phyloP scores from a whole-genome alignment of 2,888 invertebrate genomes.

The Rutpela maculata region DNA sequence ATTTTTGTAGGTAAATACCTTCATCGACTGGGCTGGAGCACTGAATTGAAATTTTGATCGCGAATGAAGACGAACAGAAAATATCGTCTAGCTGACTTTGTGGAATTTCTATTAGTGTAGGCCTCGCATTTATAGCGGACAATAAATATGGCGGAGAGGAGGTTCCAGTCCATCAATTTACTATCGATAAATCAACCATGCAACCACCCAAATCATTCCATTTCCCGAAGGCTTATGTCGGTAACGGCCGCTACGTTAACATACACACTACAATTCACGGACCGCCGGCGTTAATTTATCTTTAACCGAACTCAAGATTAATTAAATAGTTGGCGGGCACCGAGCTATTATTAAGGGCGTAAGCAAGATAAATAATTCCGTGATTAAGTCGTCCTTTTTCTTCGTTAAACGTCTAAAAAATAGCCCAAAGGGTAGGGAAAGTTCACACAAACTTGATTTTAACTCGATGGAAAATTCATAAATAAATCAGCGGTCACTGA shows the following conservation, averaged over 20 bases:
- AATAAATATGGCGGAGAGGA: neutral
- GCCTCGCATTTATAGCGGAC: neutral
- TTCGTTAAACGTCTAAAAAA: too few relatives aligned
- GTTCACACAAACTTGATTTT: too few relatives aligned
- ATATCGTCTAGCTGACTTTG: neutral
- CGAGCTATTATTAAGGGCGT: neutral
- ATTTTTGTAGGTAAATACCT: too few relatives aligned
- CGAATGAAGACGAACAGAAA: too few relatives aligned
- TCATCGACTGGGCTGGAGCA: too few relatives aligned
- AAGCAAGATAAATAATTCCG: neutral
- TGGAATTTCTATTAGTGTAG: neutral
- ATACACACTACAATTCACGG: neutral
- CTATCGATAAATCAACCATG: neutral
- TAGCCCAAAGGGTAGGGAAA: too few relatives aligned
- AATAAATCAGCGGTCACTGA: too few relatives aligned
- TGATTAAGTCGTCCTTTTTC: neutral
- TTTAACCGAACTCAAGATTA: slow-evolving; percentile 11
- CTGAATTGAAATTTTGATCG: too few relatives aligned
- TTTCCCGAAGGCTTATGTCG: neutral
- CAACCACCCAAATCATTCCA: neutral
- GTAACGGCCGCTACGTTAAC: neutral
- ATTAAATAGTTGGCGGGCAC: slow-evolving; percentile 7
- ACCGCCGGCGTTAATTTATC: slow-evolving; percentile 7
- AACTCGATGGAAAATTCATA: too few relatives aligned
- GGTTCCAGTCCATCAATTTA: neutral